These are phyloP conservation scores for Odontothrips loti DNA, from an alignment of 2,888 invertebrate genomes.

Conservation along the genomic window DNA sequence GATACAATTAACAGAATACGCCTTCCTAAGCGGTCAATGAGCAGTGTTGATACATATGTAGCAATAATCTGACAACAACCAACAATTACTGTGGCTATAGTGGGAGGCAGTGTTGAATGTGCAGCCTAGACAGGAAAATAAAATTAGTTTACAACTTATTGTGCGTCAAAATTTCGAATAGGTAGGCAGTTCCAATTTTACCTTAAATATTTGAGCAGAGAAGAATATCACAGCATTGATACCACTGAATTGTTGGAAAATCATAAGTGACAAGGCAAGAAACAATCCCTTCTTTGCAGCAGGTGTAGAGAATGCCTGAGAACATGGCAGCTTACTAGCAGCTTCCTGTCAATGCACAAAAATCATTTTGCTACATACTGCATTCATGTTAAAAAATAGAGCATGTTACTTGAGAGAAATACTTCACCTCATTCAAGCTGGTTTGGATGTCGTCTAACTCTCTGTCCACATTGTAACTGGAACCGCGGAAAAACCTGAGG, in stretches of 20 bases:
- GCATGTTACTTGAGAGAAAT: background rate
- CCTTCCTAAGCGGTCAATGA: constrained; percentile 78
- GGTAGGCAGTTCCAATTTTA: constrained; percentile 31
- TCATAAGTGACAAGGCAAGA: constrained; percentile 75
- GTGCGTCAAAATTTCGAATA: background rate
- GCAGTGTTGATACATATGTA: constrained; percentile 67
- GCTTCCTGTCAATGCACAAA: constrained; percentile 45
- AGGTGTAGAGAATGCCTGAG: constrained; percentile 55
- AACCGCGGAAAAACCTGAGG: constrained; percentile 69
- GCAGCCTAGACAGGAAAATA: constrained; percentile 49
- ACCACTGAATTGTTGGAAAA: constrained; percentile 84
- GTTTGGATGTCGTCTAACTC: constrained; percentile 61
- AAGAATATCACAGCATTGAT: constrained; percentile 82
- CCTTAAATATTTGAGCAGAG: constrained; percentile 65
- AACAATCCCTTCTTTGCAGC: constrained; percentile 62
- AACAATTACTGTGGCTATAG: constrained; percentile 69
- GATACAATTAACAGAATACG: constrained; percentile 70
- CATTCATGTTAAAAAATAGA: background rate
- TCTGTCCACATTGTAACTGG: constrained; percentile 59
- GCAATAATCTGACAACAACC: constrained; percentile 77
- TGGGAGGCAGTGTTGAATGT: constrained; percentile 55
- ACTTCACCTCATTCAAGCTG: constrained; percentile 46
- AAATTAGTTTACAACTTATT: no score
- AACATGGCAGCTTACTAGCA: constrained; percentile 55
- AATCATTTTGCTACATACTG: background rate